Percentiles rank a stretch among this genome's conserved stretches.
These are phyloP conservation scores for Cygnus olor DNA, from an alignment of 2,797 vertebrate species.

Conservation along the genomic window DNA sequence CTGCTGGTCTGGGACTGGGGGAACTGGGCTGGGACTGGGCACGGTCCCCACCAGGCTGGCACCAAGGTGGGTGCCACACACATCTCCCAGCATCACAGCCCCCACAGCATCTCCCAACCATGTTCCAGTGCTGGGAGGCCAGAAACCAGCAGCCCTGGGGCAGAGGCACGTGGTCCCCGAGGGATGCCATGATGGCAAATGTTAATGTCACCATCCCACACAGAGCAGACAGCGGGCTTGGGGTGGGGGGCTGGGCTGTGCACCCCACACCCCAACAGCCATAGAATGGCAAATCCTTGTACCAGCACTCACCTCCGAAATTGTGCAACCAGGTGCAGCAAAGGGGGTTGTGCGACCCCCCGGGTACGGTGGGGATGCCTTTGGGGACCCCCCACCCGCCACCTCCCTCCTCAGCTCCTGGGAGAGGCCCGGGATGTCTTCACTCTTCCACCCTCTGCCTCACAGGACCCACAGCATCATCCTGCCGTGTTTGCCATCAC, in stretches of 20 bases:
- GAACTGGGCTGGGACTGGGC: background rate
- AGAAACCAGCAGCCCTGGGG: background rate
- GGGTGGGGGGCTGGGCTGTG: background rate
- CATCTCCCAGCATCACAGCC: too few relatives aligned
- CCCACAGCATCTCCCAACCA: fast-evolving
- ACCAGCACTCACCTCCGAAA: slow-evolving; percentile 58
- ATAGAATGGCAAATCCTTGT: slow-evolving; percentile 41
- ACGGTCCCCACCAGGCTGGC: background rate
- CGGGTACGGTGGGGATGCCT: background rate
- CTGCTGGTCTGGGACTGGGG: background rate
- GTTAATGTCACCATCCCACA: too few relatives aligned
- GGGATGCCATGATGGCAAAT: background rate
- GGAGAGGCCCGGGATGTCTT: fast-evolving
- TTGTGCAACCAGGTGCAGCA: slow-evolving; percentile 58
- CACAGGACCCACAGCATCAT: background rate
- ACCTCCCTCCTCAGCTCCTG: background rate
- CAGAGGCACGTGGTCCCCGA: background rate
- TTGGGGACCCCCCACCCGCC: fast-evolving
- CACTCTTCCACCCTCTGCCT: background rate
- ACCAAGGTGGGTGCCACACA: fast-evolving
- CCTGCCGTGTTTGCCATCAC: fast-evolving
- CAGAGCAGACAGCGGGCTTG: background rate
- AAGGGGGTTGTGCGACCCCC: background rate
- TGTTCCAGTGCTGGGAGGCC: background rate
- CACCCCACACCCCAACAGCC: background rate